These are phyloP conservation scores for human DNA, from an alignment of 2,113 vertebrate genomes.

Conservation along the genomic window GRCh38 chr1:98885001-98885500, in stretches of 20 bases:
- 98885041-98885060: constrained; percentile 20
- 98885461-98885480: rapidly evolving
- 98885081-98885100: constrained; percentile 35
- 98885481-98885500: no score
- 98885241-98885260: neutral
- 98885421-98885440: neutral
- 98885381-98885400: no score
- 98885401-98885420: no score
- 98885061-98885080: constrained; percentile 44
- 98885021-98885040: neutral
- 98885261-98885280: neutral
- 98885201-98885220: neutral
- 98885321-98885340: no score
- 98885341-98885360: no score
- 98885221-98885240: neutral
- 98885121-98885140: neutral
- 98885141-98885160: neutral
- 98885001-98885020: neutral
- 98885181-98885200: neutral
- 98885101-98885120: neutral
- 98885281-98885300: neutral
- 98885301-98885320: neutral
- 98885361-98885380: no score
- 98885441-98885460: no score
- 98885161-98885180: neutral